A percentile compares a stretch with the other conserved stretches of the same genome.
These are phyloP conservation scores for Rhopalosiphum nymphaeae DNA, from an alignment of 2,888 invertebrate species.

Conservation along the genomic window DNA sequence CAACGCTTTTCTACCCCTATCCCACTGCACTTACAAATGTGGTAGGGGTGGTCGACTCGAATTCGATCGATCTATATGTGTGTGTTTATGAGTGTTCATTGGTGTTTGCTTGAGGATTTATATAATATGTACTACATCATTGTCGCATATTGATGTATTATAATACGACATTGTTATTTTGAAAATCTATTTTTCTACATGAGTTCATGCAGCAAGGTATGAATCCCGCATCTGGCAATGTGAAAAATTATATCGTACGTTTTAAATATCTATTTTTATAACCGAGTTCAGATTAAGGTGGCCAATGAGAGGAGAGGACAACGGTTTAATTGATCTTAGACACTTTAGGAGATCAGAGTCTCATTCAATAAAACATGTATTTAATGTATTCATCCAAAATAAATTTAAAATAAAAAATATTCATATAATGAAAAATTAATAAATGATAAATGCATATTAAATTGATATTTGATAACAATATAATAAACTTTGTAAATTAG, in stretches of 20 bases:
- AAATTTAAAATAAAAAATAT: background rate
- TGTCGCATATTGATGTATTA: background rate
- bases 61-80: conserved; percentile 39
- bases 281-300: background rate
- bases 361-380: background rate
- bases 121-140: background rate
- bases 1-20: conserved; percentile 38
- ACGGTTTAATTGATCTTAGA: background rate
- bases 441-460: background rate
- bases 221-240: background rate
- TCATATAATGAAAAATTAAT: background rate
- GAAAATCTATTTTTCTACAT: background rate
- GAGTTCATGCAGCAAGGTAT: background rate
- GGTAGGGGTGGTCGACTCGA: background rate
- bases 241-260: background rate
- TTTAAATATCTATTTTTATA: background rate
- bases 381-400: background rate
- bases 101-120: background rate
- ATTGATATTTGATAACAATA: background rate
- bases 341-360: background rate
- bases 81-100: background rate
- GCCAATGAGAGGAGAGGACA: background rate
- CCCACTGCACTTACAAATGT: background rate
- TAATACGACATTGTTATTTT: background rate
- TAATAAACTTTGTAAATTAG: conserved; percentile 11